These are phyloP conservation scores for Muraenolepis orangiensis DNA, from an alignment of 2,797 vertebrate species.

Conservation along the genomic window DNA sequence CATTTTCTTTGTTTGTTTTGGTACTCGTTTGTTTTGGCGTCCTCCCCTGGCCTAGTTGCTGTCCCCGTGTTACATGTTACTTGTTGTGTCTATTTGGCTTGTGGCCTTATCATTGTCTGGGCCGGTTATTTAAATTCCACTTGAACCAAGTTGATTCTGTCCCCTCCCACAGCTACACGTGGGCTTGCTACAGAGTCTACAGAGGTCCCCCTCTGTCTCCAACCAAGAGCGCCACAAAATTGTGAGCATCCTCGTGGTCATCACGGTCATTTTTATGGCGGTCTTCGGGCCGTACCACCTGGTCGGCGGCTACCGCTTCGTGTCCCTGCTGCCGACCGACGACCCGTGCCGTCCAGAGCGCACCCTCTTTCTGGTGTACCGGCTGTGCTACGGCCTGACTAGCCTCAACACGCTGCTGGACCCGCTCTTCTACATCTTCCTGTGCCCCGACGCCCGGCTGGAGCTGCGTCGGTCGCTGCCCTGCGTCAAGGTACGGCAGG, in stretches of 20 bases:
- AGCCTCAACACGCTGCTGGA: constrained; percentile 78
- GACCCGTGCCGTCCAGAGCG: constrained; percentile 66
- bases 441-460: constrained; percentile 70
- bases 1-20: too few relatives aligned
- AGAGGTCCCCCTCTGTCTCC: constrained; percentile 70
- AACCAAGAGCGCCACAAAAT: constrained; percentile 71
- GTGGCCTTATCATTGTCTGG: too few relatives aligned
- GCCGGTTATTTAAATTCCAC: too few relatives aligned
- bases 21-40: too few relatives aligned
- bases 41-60: too few relatives aligned
- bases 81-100: too few relatives aligned
- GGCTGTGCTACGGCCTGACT: constrained; percentile 75
- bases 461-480: constrained; percentile 72
- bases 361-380: constrained; percentile 69
- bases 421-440: constrained; percentile 79
- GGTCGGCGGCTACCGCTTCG: constrained; percentile 73
- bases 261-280: constrained; percentile 75
- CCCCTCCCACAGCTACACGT: too few relatives aligned
- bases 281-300: constrained; percentile 79
- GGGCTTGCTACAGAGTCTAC: constrained; percentile 67
- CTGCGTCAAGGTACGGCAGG: constrained; percentile 49
- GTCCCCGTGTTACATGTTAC: too few relatives aligned
- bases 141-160: too few relatives aligned
- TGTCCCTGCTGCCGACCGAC: constrained; percentile 63
- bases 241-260: constrained; percentile 71